Evolutionary conservation across 2,888 invertebrate species (phyloP), one percentile per base, ranked within the genome.

Genomic region (Strigamia crassipes): DNA sequence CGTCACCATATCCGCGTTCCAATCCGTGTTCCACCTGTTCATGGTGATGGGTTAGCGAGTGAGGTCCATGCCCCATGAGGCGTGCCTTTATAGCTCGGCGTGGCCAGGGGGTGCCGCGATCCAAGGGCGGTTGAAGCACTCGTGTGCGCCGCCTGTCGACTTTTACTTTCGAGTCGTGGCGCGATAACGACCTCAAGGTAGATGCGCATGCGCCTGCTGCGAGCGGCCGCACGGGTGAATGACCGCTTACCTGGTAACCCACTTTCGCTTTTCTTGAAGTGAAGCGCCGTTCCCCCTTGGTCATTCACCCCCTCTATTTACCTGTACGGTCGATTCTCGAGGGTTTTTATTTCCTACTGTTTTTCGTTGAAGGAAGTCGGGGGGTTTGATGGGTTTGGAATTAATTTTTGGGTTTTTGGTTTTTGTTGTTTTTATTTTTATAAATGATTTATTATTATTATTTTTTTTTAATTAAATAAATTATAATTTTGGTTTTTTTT

Each of bases 231-330:
- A 38, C 46, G 73, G 81, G 66, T 81, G 21, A 81, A 38, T 66
- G 81, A 81, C 81, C 81, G 23, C 81, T 81, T 81, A 81, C 81
- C 81, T 81, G 81, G 34, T 81, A 81, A 81, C 81, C 81, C 81
- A 81, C 81, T 81, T 81, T 81, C 81, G 12, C 81, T 81, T 81
- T 81, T 73, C 41, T 27, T 42, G 42, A 38, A 34, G 31, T 27
- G 23, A 27, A 78, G 34, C 78, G 27, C 61, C 61, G 18, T 61
- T 61, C 61, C 61, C 61, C 61, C 61, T 61, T 61, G 61, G 61
- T 61, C 61, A 61, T 61, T 61, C 61, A 61, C 61, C 61, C 61
- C 61, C 61, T 61, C 10, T 61, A 18, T 61, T 61, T 61, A 18
- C n/a, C 18, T 21, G 18, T 6, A 34, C 4, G 6, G 18, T 3